phyloP scores from a whole-genome alignment of 2,888 invertebrate species.

The Harpalus rubripes region DNA sequence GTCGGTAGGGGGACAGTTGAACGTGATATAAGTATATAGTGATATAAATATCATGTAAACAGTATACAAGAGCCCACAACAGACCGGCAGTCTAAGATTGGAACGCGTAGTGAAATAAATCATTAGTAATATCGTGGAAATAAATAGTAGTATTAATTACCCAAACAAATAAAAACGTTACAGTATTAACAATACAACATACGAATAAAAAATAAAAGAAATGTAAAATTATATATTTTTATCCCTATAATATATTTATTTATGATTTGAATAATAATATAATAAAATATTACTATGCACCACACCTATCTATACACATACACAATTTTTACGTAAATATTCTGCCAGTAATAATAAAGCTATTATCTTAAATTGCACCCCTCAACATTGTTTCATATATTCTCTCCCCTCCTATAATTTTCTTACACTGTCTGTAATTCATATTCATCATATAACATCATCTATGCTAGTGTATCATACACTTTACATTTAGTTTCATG shows the following conservation, averaged over 20 bases:
- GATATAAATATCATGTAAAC: too few relatives aligned
- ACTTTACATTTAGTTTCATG: conserved; percentile 9
- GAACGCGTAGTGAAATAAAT: too few relatives aligned
- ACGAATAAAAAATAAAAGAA: background rate
- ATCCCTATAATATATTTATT: background rate
- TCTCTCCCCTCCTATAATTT: background rate
- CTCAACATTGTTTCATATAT: background rate
- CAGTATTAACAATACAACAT: too few relatives aligned
- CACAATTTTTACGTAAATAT: background rate
- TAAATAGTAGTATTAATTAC: too few relatives aligned
- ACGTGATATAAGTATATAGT: too few relatives aligned
- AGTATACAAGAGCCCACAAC: too few relatives aligned
- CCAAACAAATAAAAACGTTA: too few relatives aligned
- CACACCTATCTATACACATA: background rate
- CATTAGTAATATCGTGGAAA: too few relatives aligned
- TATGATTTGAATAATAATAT: background rate
- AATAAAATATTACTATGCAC: background rate
- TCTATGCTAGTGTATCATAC: background rate
- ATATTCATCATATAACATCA: background rate
- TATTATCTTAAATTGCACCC: background rate
- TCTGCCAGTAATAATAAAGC: background rate
- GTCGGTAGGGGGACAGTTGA: too few relatives aligned
- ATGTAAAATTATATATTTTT: background rate
- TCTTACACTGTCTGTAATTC: background rate
- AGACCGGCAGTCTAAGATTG: too few relatives aligned